Percentiles rank a stretch among this genome's conserved stretches.
These are phyloP conservation scores for Leucania comma DNA, from an alignment of 2,888 invertebrate genomes.

Conservation along the genomic window DNA sequence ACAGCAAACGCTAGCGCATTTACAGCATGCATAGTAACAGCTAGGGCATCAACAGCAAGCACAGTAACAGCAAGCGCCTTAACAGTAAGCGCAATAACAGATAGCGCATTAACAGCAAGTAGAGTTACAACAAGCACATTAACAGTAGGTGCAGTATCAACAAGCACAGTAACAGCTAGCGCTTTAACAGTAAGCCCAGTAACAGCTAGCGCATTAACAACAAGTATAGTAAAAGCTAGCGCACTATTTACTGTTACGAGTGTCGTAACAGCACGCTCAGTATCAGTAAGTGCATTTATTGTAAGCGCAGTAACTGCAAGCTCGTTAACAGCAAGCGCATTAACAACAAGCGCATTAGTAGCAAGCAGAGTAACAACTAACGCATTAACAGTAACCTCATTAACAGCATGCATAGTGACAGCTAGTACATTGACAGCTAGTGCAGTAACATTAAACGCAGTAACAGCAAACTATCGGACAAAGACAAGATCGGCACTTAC, in stretches of 20 bases:
- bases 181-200: neutral
- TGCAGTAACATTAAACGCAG: neutral
- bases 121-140: neutral
- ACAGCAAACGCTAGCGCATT: too few relatives aligned
- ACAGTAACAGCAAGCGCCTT: too few relatives aligned
- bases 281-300: neutral
- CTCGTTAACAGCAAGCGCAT: neutral
- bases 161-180: neutral
- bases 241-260: neutral
- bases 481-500: too few relatives aligned
- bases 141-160: too few relatives aligned
- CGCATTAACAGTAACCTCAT: neutral
- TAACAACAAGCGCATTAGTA: neutral
- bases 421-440: neutral
- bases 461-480: too few relatives aligned
- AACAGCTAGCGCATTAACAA: neutral
- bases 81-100: too few relatives aligned
- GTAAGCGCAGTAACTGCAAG: neutral
- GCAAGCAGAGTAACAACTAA: neutral
- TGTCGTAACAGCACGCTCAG: neutral
- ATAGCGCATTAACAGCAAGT: too few relatives aligned
- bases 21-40: too few relatives aligned
- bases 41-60: too few relatives aligned
- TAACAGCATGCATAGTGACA: neutral
- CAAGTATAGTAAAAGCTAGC: neutral